These are phyloP conservation scores for Botrylloides violaceus DNA, from an alignment of 23 tunicate species.

Conservation along the genomic window DNA sequence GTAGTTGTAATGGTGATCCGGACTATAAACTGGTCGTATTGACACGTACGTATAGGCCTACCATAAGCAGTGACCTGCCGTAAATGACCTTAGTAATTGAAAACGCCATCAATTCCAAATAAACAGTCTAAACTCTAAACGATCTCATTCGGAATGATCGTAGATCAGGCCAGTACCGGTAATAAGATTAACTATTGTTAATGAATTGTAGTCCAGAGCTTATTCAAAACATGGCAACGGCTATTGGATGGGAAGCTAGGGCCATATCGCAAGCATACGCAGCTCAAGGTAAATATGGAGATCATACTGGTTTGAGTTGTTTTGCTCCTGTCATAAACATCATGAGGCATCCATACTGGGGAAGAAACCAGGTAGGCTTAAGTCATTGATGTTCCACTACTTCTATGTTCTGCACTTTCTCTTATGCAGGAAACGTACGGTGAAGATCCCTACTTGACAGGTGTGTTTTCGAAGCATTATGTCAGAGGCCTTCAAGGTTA, in stretches of 20 bases:
- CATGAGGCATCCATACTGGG: slow-evolving; percentile 94
- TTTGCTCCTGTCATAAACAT: slow-evolving; percentile 90
- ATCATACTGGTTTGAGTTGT: slow-evolving; percentile 79
- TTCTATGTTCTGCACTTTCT: neutral
- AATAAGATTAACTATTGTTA: no score
- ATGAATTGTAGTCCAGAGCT: slow-evolving; percentile 29
- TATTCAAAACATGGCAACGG: slow-evolving; percentile 49
- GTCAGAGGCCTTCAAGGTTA: slow-evolving; percentile 59
- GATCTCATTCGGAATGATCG: no score
- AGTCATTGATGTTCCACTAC: no score
- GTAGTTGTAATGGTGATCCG: no score
- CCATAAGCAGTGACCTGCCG: slow-evolving; percentile 1
- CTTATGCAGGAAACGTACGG: slow-evolving; percentile 81
- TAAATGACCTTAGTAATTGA: neutral
- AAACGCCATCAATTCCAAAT: no score
- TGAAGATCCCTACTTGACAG: slow-evolving; percentile 85
- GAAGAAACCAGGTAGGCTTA: slow-evolving; percentile 67
- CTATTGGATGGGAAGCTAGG: slow-evolving; percentile 62
- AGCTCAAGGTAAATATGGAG: slow-evolving; percentile 43
- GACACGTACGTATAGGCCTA: no score
- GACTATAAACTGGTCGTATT: no score
- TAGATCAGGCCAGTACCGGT: no score
- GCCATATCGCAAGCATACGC: slow-evolving; percentile 53
- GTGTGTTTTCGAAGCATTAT: slow-evolving; percentile 55
- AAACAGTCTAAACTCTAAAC: no score